Conservation (phyloP, 2,797 vertebrate species). For the Hydrocynus forskahlii region DNA sequence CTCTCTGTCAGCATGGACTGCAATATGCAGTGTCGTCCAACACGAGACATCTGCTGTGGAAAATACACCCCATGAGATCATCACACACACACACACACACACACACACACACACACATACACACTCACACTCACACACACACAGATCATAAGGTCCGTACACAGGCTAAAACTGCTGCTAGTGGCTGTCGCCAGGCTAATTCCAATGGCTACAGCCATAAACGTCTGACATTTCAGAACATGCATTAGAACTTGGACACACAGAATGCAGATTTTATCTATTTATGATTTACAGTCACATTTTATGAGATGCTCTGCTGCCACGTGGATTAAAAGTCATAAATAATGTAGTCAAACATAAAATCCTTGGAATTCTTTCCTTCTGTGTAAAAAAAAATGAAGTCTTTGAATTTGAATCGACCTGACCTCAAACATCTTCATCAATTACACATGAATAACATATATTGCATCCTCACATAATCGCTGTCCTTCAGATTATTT, state of each 20-base stretch:
- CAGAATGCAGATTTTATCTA: slow-evolving; percentile 32
- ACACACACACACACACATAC: slow-evolving; percentile 16
- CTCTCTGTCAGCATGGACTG: slow-evolving; percentile 51
- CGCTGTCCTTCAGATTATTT: not conserved
- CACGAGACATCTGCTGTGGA: slow-evolving; percentile 61
- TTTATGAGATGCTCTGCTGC: slow-evolving; percentile 20
- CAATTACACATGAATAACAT: not conserved
- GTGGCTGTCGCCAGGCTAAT: slow-evolving; percentile 53
- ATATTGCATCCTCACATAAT: not conserved
- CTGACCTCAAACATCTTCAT: not conserved
- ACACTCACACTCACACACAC: slow-evolving; percentile 30
- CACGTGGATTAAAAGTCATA: slow-evolving; percentile 21
- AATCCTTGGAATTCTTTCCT: slow-evolving; percentile 22
- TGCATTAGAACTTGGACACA: slow-evolving; percentile 24
- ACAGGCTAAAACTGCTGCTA: slow-evolving; percentile 42
- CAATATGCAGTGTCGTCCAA: slow-evolving; percentile 57
- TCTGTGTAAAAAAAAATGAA: not conserved
- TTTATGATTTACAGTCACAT: slow-evolving; percentile 29
- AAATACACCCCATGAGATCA: slow-evolving; percentile 56
- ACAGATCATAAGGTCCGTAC: slow-evolving; percentile 44
- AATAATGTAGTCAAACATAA: slow-evolving; percentile 16
- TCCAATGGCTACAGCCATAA: slow-evolving; percentile 42
- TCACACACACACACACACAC: slow-evolving; percentile 32
- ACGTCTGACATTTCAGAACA: slow-evolving; percentile 44
- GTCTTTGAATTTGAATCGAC: not conserved